These are phyloP conservation scores for Basileuterus tristriatus DNA, from an alignment of 2,797 vertebrate species.

Conservation along the genomic window DNA sequence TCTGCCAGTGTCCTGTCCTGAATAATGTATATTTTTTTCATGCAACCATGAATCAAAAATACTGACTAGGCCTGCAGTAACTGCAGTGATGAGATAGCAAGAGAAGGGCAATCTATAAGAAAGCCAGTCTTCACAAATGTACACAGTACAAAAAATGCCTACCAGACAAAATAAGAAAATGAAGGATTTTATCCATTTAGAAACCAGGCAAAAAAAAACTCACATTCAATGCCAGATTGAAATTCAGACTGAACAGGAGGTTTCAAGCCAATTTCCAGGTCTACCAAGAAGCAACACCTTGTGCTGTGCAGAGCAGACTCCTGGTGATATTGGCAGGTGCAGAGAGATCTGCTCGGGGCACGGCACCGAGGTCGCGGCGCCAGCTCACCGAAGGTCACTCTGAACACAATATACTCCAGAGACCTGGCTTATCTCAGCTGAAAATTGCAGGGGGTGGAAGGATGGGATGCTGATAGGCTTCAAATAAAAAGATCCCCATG, in stretches of 20 bases:
- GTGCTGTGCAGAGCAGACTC: background rate
- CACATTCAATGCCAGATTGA: background rate
- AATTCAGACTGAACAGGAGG: constrained; percentile 23
- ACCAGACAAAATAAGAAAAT: background rate
- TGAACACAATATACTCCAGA: constrained; percentile 5
- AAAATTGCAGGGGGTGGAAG: background rate
- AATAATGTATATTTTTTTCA: background rate
- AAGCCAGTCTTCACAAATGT: background rate
- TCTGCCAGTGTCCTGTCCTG: background rate
- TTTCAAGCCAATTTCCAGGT: background rate
- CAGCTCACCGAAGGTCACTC: constrained; percentile 24
- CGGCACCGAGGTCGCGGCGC: rapidly evolving
- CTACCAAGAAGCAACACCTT: constrained; percentile 4
- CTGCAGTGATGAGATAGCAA: background rate
- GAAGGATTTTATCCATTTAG: background rate
- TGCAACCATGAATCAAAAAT: background rate
- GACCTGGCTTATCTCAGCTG: background rate
- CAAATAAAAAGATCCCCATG: background rate
- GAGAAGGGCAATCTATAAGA: background rate
- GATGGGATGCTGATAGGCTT: background rate
- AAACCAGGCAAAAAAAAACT: background rate
- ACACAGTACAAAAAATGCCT: background rate
- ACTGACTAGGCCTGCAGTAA: background rate
- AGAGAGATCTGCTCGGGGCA: background rate
- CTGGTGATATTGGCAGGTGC: constrained; percentile 1